phyloP scores from a whole-genome alignment of 2,797 vertebrate genomes.

The Aplochiton taeniatus region DNA sequence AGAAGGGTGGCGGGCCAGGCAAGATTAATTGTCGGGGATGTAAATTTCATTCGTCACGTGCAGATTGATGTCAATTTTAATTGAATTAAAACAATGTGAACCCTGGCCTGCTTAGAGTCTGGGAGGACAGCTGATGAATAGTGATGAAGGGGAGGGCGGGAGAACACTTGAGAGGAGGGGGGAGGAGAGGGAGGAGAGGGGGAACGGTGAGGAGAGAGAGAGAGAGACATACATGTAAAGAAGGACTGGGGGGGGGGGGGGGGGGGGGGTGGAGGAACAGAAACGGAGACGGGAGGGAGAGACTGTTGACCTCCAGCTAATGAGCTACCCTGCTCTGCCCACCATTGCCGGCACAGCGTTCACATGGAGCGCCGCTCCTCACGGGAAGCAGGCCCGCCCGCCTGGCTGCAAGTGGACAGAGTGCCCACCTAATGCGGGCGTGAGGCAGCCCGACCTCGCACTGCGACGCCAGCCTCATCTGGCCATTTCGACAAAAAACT shows the following conservation, averaged over 20 bases:
- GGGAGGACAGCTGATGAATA: conserved; percentile 63
- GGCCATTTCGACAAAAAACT: too few relatives aligned
- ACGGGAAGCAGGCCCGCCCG: too few relatives aligned
- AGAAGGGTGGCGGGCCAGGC: conserved; percentile 45
- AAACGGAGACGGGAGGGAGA: neutral
- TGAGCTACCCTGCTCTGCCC: conserved; percentile 44
- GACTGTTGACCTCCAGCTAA: conserved; percentile 61
- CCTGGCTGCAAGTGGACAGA: too few relatives aligned
- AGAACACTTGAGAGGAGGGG: conserved; percentile 34
- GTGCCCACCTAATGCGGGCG: too few relatives aligned
- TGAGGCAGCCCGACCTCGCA: too few relatives aligned
- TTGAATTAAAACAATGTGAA: conserved; percentile 76
- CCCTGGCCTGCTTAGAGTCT: conserved; percentile 56
- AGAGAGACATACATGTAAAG: conserved; percentile 21
- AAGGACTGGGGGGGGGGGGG: neutral
- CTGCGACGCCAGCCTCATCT: too few relatives aligned
- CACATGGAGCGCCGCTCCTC: too few relatives aligned
- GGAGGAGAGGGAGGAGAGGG: neutral
- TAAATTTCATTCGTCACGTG: conserved; percentile 73
- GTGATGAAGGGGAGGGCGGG: conserved; percentile 56
- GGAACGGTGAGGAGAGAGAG: conserved; percentile 34
- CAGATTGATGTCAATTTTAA: conserved; percentile 75
- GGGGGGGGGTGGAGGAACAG: neutral
- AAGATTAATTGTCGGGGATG: conserved; percentile 72
- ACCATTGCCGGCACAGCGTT: conserved; percentile 27